Percentiles rank a stretch among this genome's conserved stretches.
These are phyloP conservation scores for Ophioninae sp. DNA, from an alignment of 2,888 invertebrate genomes.

Conservation along the genomic window DNA sequence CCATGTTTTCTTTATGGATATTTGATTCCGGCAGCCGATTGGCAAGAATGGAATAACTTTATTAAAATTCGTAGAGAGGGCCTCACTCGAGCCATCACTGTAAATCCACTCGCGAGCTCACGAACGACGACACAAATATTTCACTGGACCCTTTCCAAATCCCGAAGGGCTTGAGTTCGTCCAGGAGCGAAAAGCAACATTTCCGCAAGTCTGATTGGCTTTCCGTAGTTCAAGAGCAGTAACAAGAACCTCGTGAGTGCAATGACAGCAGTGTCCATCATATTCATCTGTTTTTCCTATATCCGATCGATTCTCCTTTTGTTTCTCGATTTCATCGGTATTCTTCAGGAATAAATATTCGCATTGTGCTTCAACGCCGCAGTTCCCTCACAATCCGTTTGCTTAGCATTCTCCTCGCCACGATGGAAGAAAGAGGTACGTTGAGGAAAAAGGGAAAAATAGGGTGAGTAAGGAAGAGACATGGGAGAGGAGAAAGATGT, in stretches of 20 bases:
- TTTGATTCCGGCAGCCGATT: not conserved
- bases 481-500: slow-evolving; percentile 38
- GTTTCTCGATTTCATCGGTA: slow-evolving; percentile 66
- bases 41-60: not conserved
- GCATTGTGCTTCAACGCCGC: slow-evolving; percentile 69
- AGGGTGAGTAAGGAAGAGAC: slow-evolving; percentile 28
- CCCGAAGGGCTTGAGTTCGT: not conserved
- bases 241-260: slow-evolving; percentile 26
- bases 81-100: not conserved
- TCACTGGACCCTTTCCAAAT: not conserved
- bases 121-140: not conserved
- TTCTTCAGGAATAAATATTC: slow-evolving; percentile 69
- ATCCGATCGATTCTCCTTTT: slow-evolving; percentile 19
- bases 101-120: not conserved
- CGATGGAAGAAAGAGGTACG: slow-evolving; percentile 55
- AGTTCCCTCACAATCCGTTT: slow-evolving; percentile 67
- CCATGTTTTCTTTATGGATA: not conserved
- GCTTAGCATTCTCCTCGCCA: slow-evolving; percentile 72
- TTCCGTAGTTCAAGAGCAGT: slow-evolving; percentile 23
- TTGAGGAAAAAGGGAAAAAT: slow-evolving; percentile 49
- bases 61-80: not conserved
- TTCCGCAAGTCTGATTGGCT: slow-evolving; percentile 15
- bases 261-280: slow-evolving; percentile 11
- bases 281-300: slow-evolving; percentile 11
- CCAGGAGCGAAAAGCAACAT: slow-evolving; percentile 22